A percentile compares a stretch with the other conserved stretches of the same genome.
phyloP scores from a whole-genome alignment of 1,140 invertebrate species.

The Psix sp. region DNA sequence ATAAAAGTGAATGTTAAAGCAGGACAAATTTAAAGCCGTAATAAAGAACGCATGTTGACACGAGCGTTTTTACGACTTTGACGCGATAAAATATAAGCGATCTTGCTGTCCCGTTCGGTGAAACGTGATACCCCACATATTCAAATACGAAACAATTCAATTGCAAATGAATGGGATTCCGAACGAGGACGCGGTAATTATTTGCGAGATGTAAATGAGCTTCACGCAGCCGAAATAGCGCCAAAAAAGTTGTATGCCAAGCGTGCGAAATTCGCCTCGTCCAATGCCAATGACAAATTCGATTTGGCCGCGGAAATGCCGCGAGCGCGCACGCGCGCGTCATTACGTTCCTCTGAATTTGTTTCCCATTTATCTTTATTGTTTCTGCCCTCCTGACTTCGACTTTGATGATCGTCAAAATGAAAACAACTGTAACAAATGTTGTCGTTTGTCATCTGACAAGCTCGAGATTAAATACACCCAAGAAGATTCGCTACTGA shows the following conservation, averaged over 20 bases:
- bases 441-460: slow-evolving; percentile 37
- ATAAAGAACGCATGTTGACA: slow-evolving; percentile 58
- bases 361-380: slow-evolving; percentile 30
- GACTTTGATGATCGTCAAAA: slow-evolving; percentile 48
- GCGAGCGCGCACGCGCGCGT: slow-evolving; percentile 21
- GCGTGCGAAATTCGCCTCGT: slow-evolving; percentile 48
- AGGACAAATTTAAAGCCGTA: slow-evolving; percentile 42
- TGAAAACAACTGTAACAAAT: slow-evolving; percentile 42
- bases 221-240: slow-evolving; percentile 39
- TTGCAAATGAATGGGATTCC: slow-evolving; percentile 56
- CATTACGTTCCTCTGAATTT: slow-evolving; percentile 14
- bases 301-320: slow-evolving; percentile 26
- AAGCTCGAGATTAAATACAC: slow-evolving; percentile 34
- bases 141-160: slow-evolving; percentile 58
- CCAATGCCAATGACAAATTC: slow-evolving; percentile 54
- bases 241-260: slow-evolving; percentile 40
- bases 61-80: slow-evolving; percentile 55
- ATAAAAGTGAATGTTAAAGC: slow-evolving; percentile 33
- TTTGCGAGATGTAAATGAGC: slow-evolving; percentile 53
- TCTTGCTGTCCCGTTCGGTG: slow-evolving; percentile 40
- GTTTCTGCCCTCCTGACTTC: slow-evolving; percentile 29
- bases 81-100: slow-evolving; percentile 52
- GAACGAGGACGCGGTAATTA: slow-evolving; percentile 54
- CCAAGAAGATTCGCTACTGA: slow-evolving; percentile 1
- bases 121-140: slow-evolving; percentile 57